Evolutionary conservation across 2,113 vertebrate species (phyloP), one percentile per base, ranked within the genome.

Genomic region (Nothocercus julius): DNA sequence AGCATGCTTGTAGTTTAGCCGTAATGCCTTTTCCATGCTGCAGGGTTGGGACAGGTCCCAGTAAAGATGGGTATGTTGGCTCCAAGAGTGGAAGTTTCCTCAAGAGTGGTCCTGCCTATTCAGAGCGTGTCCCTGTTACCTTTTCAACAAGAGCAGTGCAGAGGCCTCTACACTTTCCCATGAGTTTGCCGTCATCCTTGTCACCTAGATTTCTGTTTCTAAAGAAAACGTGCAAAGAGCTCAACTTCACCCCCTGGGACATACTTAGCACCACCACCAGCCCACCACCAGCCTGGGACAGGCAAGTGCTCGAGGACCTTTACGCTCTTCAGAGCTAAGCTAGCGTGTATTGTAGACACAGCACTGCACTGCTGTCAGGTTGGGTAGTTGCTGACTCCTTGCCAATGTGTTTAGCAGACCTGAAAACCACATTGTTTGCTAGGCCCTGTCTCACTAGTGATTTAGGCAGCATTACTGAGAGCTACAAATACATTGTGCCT

Each of bases 401-500:
- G 83, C 69, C 89, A 78, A 20, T 83, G 56, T 11, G 59, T 51
- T 92, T 53, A 64, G 67, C 72, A 85, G 75, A 13, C 34, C 59
- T 80, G 72, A 69, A 89, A 95, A 53, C 9, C 9, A 1, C 81
- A 6, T 7, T 58, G 30, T 58, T 58, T 58, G 30, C 54, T 32
- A 32, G 54, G 69, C 74, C 1, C 72, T 21, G 28, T 13, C 75
- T 40, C 4, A 0, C 36, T 47, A 64, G 32, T 19, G n/a, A 2
- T 2, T 6, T 0, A 2, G 38, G 6, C 1, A 1, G 44, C 1
- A 22, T 77, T 64, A 63, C 0, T 0, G 51, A 34, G 42, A 45
- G 45, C 45, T 86, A 2, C n/a, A 2, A 4, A 14, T 79, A 5
- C 6, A 28, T 47, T 85, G 32, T 38, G 5, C 17, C 56, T 76